phyloP scores from a whole-genome alignment of 2,797 vertebrate species.

The Halcyon smyrnensis region DNA sequence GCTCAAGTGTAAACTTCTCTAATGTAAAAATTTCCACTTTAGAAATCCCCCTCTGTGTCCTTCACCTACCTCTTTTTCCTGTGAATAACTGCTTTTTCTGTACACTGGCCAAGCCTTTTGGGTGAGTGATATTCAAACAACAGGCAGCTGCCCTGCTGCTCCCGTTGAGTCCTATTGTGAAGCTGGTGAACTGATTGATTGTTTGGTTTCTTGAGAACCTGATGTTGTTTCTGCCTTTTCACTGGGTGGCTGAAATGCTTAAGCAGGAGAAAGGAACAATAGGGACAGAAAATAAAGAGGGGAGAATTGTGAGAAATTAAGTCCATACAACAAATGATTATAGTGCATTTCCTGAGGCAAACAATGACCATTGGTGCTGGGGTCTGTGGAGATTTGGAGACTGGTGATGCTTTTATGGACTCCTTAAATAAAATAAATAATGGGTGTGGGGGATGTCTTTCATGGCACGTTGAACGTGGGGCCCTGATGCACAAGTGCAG shows the following conservation, averaged over 20 bases:
- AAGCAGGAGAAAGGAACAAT: constrained; percentile 32
- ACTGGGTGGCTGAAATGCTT: background rate
- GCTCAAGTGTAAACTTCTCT: background rate
- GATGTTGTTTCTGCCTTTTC: constrained; percentile 54
- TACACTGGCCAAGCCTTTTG: background rate
- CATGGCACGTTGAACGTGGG: fast-evolving
- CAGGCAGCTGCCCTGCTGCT: constrained; percentile 53
- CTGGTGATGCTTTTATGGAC: background rate
- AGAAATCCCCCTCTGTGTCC: constrained; percentile 31
- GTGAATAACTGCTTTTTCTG: constrained; percentile 35
- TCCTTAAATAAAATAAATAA: background rate
- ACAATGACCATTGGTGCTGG: background rate
- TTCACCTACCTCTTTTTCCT: constrained; percentile 32
- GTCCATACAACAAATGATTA: constrained; percentile 11
- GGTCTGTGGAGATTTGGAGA: background rate
- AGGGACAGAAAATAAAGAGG: background rate
- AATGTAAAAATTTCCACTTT: constrained; percentile 12
- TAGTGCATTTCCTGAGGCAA: constrained; percentile 24
- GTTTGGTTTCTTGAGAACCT: constrained; percentile 46
- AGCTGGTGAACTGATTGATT: constrained; percentile 38
- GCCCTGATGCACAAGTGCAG: background rate
- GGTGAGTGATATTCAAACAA: constrained; percentile 17
- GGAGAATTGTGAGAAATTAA: constrained; percentile 46
- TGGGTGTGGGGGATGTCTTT: background rate
- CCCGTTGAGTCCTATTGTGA: constrained; percentile 9